These are phyloP conservation scores for Pristiophorus japonicus DNA, from an alignment of 2,113 vertebrate species.

Conservation along the genomic window DNA sequence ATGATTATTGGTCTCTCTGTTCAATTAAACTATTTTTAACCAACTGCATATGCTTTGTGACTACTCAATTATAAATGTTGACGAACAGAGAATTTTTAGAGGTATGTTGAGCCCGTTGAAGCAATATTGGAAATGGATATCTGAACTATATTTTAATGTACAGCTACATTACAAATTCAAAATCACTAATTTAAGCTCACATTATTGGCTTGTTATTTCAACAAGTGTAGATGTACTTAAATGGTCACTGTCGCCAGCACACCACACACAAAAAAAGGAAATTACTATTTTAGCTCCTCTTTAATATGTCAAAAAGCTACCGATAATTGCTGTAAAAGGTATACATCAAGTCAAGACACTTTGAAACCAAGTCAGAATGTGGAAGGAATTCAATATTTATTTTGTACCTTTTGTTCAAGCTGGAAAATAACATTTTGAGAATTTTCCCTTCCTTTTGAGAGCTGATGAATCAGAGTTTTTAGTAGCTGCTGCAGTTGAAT, in stretches of 20 bases:
- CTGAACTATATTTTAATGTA: neutral
- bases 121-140: neutral
- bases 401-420: slow-evolving; percentile 24
- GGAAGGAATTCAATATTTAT: neutral
- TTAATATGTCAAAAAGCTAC: neutral
- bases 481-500: slow-evolving; percentile 83
- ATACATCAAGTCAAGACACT: neutral
- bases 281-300: neutral
- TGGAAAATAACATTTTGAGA: slow-evolving; percentile 22
- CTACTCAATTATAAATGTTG: neutral
- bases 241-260: neutral
- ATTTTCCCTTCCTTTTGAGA: slow-evolving; percentile 62
- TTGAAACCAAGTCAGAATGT: neutral
- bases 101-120: neutral
- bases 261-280: neutral
- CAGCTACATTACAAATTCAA: neutral
- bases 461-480: slow-evolving; percentile 72
- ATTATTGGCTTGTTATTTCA: neutral
- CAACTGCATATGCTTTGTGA: neutral
- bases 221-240: neutral
- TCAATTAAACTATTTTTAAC: neutral
- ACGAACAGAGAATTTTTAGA: neutral
- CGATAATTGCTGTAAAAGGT: neutral
- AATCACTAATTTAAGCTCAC: neutral
- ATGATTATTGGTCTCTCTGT: neutral